These are phyloP conservation scores for Eumeta japonica DNA, from an alignment of 1,140 invertebrate species.

Conservation along the genomic window DNA sequence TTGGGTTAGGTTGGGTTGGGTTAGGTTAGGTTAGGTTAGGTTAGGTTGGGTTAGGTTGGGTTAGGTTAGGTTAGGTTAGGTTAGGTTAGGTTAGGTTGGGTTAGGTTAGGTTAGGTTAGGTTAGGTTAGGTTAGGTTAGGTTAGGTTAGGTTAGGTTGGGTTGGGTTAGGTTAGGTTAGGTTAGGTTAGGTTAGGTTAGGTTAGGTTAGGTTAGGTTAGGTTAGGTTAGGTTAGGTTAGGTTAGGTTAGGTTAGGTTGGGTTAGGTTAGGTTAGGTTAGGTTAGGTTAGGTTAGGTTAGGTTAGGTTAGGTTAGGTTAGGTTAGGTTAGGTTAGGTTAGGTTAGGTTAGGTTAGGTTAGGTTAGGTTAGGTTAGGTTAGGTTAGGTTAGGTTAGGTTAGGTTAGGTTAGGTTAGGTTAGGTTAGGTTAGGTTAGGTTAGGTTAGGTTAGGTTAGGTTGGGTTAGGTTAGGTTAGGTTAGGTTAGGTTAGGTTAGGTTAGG, in stretches of 20 bases:
- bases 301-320: conserved; percentile 5
- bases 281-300: conserved; percentile 21
- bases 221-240: conserved; percentile 6
- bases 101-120: conserved; percentile 8
- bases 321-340: conserved; percentile 11
- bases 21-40: conserved; percentile 8
- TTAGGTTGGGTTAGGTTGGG: conserved; percentile 14
- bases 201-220: conserved; percentile 11
- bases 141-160: conserved; percentile 8
- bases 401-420: conserved; percentile 6
- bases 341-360: conserved; percentile 11
- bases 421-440: conserved; percentile 10
- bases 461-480: conserved; percentile 12
- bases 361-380: conserved; percentile 8
- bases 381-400: conserved; percentile 6
- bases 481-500: conserved; percentile 11
- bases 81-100: conserved; percentile 5
- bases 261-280: conserved; percentile 7
- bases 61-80: conserved; percentile 10
- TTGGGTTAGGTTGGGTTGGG: conserved; percentile 7
- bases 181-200: conserved; percentile 31
- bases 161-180: conserved; percentile 7
- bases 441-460: conserved; percentile 12
- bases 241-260: conserved; percentile 7
- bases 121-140: conserved; percentile 7